Conservation (phyloP, 2,113 vertebrate genomes). For the Sturnus vulgaris region DNA sequence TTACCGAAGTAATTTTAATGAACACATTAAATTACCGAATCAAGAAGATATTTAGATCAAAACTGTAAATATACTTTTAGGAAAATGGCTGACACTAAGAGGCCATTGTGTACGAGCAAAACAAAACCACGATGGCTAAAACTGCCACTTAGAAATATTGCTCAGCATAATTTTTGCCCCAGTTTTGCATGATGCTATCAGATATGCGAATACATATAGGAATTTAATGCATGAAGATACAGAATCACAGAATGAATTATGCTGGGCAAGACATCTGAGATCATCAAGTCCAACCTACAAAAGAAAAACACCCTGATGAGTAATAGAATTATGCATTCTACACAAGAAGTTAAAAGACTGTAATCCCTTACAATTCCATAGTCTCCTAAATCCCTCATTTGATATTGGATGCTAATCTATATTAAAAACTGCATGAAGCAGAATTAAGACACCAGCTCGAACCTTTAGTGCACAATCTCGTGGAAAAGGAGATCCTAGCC, state of each 20-base stretch:
- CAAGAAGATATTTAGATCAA: neutral
- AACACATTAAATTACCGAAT: neutral
- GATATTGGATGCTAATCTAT: neutral
- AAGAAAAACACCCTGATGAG: accelerated
- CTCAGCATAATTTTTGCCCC: neutral
- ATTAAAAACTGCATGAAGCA: neutral
- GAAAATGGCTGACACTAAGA: neutral
- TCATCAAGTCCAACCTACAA: neutral
- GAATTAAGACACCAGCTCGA: neutral
- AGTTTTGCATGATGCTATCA: accelerated
- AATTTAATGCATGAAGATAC: neutral
- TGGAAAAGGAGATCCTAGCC: neutral
- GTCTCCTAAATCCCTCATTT: neutral
- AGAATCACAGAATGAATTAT: neutral
- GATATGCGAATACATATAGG: accelerated
- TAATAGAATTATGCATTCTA: neutral
- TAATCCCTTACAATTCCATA: neutral
- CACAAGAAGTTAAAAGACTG: neutral
- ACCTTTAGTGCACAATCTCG: neutral
- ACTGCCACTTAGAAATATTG: neutral
- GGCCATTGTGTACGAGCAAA: neutral
- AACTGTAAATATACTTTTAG: neutral
- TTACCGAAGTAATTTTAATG: neutral
- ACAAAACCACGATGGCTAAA: neutral
- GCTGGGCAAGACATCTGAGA: neutral